Evolutionary conservation across 2,888 invertebrate species (phyloP).

Genomic region (Tolmerus cingulatus): DNA sequence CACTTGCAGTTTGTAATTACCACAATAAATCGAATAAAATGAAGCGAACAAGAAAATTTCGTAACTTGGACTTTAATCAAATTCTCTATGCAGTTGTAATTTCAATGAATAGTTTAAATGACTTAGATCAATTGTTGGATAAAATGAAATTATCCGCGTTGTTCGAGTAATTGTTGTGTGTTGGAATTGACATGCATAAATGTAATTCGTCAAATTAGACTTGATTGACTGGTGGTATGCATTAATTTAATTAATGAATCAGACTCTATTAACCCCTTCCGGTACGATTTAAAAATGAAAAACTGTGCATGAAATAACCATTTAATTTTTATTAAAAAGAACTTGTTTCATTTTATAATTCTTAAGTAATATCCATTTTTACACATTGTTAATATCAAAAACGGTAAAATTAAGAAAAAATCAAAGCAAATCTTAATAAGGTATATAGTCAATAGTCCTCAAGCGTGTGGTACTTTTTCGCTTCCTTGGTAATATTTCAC

Average conservation of each 20-base stretch:
- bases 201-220: not conserved
- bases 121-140: not conserved
- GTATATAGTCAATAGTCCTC: too few species aligned
- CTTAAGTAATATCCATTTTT: too few species aligned
- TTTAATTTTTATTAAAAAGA: too few species aligned
- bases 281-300: too few species aligned
- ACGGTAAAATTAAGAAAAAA: too few species aligned
- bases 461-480: too few species aligned
- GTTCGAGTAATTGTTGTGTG: not conserved
- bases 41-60: not conserved
- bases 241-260: not conserved
- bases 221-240: not conserved
- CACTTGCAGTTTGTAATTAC: not conserved
- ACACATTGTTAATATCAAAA: too few species aligned
- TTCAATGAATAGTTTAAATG: not conserved
- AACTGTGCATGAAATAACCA: too few species aligned
- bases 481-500: too few species aligned
- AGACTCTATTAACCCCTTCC: too few species aligned
- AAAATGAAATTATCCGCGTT: not conserved
- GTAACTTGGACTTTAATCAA: not conserved
- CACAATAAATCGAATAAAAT: not conserved
- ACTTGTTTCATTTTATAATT: too few species aligned
- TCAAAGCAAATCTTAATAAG: too few species aligned
- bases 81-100: not conserved
- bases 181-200: not conserved